These are phyloP conservation scores for Macrochelys suwanniensis DNA, from an alignment of 2,797 vertebrate genomes.

Conservation along the genomic window DNA sequence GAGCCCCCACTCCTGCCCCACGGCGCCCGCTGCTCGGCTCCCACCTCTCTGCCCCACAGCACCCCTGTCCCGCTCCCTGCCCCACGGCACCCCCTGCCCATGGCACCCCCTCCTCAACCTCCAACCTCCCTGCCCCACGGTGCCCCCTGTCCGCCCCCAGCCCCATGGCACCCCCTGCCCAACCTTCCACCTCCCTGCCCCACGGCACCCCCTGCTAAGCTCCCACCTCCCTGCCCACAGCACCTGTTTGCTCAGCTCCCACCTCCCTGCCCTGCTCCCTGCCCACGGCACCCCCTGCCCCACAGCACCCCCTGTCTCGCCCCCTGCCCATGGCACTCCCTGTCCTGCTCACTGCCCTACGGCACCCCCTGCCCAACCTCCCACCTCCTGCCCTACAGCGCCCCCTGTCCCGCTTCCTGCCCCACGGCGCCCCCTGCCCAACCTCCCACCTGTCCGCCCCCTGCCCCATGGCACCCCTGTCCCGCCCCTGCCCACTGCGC, in stretches of 20 bases:
- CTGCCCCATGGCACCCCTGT: too few species aligned
- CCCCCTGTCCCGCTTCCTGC: too few species aligned
- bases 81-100: accelerated
- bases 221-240: neutral
- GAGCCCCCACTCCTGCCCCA: too few species aligned
- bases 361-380: too few species aligned
- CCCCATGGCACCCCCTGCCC: neutral
- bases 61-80: too few species aligned
- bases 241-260: neutral
- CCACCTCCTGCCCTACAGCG: too few species aligned
- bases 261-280: neutral
- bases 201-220: neutral
- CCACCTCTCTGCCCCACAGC: too few species aligned
- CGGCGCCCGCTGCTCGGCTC: accelerated
- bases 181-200: too few species aligned
- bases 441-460: neutral
- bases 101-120: too few species aligned
- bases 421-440: neutral
- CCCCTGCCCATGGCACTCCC: too few species aligned
- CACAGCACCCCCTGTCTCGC: neutral
- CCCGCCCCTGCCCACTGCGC: neutral
- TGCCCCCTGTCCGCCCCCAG: accelerated
- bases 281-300: neutral
- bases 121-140: neutral
- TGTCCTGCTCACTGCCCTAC: too few species aligned